Conservation (phyloP, 2,888 invertebrate species). For the Trisateles emortualis region DNA sequence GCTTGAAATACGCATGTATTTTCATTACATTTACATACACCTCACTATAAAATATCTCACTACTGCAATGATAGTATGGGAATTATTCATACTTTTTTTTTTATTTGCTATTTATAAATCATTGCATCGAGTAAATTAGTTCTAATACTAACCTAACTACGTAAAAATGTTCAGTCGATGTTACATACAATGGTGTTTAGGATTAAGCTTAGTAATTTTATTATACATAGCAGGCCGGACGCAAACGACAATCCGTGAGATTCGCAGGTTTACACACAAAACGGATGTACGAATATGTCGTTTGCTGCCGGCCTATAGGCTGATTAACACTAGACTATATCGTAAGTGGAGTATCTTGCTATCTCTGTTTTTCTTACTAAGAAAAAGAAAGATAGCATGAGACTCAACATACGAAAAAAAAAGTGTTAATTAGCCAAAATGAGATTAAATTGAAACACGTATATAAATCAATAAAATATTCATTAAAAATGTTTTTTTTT, state of each 20-base stretch:
- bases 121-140: conserved; percentile 61
- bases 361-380: neutral
- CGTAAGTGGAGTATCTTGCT: neutral
- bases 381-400: neutral
- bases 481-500: conserved; percentile 53
- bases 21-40: conserved; percentile 67
- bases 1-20: conserved; percentile 78
- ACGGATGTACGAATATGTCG: conserved; percentile 55
- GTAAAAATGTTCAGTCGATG: conserved; percentile 86
- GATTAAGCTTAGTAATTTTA: conserved; percentile 65
- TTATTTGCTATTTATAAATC: conserved; percentile 54
- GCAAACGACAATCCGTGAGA: conserved; percentile 36
- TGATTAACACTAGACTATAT: neutral
- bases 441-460: conserved; percentile 60
- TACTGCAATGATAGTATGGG: conserved; percentile 66
- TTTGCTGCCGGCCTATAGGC: conserved; percentile 48
- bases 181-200: conserved; percentile 84
- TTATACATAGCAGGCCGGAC: conserved; percentile 50
- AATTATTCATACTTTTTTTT: conserved; percentile 46
- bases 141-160: conserved; percentile 74
- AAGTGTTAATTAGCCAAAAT: conserved; percentile 18
- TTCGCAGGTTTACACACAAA: conserved; percentile 50
- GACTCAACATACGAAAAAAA: neutral
- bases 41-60: conserved; percentile 71
- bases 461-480: conserved; percentile 60